Evolutionary conservation across 2,888 invertebrate species (phyloP).

Genomic region (Drosophila aldrichi): DNA sequence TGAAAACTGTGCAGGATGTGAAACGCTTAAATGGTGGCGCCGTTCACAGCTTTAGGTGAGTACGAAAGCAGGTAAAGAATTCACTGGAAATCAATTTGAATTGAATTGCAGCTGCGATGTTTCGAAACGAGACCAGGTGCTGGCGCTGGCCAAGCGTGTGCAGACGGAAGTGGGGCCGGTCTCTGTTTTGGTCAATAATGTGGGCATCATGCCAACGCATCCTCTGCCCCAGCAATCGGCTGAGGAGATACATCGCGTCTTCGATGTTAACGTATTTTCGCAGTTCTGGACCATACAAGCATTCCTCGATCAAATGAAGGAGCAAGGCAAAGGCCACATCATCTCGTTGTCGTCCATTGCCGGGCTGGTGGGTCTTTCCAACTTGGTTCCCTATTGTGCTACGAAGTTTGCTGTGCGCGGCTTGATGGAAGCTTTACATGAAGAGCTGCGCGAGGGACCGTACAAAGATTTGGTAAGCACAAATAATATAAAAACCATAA

Average conservation of each 20-base stretch:
- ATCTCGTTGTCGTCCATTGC: constrained; percentile 92
- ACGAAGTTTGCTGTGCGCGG: constrained; percentile 94
- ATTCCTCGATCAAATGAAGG: constrained; percentile 91
- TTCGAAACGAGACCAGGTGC: constrained; percentile 89
- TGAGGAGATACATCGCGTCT: constrained; percentile 89
- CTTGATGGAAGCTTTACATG: constrained; percentile 92
- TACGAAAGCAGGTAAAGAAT: background rate
- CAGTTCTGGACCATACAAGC: constrained; percentile 92
- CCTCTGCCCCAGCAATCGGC: constrained; percentile 88
- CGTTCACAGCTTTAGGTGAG: constrained; percentile 85
- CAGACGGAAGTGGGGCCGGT: constrained; percentile 90
- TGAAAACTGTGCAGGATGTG: constrained; percentile 88
- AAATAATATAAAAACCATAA: background rate
- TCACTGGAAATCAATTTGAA: background rate
- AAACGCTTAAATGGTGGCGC: constrained; percentile 81
- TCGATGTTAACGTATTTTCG: constrained; percentile 91
- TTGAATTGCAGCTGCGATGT: constrained; percentile 89
- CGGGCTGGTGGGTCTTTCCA: constrained; percentile 90
- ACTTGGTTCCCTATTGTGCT: constrained; percentile 92
- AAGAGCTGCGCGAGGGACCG: constrained; percentile 89
- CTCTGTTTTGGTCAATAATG: constrained; percentile 93
- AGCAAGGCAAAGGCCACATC: constrained; percentile 91
- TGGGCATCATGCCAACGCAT: constrained; percentile 94
- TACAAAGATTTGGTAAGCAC: constrained; percentile 76
- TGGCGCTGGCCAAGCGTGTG: constrained; percentile 88